These are phyloP conservation scores for Hypanus sabinus DNA, from an alignment of 2,113 vertebrate species.

Conservation along the genomic window DNA sequence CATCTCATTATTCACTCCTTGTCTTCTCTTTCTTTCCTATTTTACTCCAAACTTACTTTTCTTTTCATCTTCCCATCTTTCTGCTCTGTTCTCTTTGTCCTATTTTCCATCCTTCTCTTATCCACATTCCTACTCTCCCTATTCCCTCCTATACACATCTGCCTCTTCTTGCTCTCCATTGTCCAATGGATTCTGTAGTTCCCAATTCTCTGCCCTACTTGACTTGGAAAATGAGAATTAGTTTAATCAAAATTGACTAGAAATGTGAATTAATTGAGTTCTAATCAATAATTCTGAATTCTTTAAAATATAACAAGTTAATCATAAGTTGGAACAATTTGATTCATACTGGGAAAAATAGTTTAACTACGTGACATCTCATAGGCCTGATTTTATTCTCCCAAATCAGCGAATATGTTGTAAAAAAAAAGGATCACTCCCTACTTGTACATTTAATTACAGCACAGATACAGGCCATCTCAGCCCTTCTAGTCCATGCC, in stretches of 20 bases:
- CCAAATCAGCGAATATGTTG: no score
- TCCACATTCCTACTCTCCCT: background rate
- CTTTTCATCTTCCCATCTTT: background rate
- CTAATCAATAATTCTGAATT: background rate
- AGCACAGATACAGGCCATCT: no score
- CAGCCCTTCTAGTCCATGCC: no score
- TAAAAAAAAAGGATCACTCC: no score
- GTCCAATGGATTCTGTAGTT: background rate
- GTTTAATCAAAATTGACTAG: background rate
- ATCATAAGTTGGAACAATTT: no score
- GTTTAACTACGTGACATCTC: no score
- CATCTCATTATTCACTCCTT: background rate
- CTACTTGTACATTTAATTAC: no score
- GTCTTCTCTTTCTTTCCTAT: background rate
- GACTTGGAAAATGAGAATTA: background rate
- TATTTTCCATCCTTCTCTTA: background rate
- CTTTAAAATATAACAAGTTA: constrained; percentile 14
- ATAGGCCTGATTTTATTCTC: no score
- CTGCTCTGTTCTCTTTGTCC: background rate
- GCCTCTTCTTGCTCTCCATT: background rate
- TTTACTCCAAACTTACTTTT: background rate
- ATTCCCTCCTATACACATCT: background rate
- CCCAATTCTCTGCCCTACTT: background rate
- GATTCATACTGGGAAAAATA: no score
- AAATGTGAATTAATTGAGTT: background rate